phyloP scores from a whole-genome alignment of 2,888 invertebrate genomes.

The Napeogenes inachia region DNA sequence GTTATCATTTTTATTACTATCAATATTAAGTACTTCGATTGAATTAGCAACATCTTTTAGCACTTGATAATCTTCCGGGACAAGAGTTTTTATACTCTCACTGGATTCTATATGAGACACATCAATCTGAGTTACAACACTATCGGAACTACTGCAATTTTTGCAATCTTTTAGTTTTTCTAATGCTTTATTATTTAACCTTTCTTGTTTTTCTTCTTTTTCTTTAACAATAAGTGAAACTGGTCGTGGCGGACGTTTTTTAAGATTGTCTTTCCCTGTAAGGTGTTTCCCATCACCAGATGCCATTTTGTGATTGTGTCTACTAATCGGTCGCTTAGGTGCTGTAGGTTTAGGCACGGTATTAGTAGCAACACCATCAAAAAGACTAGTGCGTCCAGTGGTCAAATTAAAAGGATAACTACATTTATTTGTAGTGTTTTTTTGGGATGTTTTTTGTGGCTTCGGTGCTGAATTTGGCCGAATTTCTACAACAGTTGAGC shows the following conservation, averaged over 20 bases:
- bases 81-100: slow-evolving; percentile 70
- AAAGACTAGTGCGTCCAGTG: slow-evolving; percentile 66
- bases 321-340: slow-evolving; percentile 39
- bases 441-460: slow-evolving; percentile 47
- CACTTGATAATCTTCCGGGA: slow-evolving; percentile 57
- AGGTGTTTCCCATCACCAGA: slow-evolving; percentile 54
- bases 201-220: slow-evolving; percentile 53
- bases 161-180: slow-evolving; percentile 59
- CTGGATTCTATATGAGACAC: slow-evolving; percentile 70
- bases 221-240: slow-evolving; percentile 55
- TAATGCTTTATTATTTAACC: slow-evolving; percentile 39
- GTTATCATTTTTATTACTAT: slow-evolving; percentile 58
- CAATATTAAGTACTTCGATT: slow-evolving; percentile 70
- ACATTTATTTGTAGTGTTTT: slow-evolving; percentile 60
- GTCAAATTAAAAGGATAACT: slow-evolving; percentile 74
- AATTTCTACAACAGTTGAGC: slow-evolving; percentile 70
- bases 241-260: slow-evolving; percentile 55
- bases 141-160: slow-evolving; percentile 77
- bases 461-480: slow-evolving; percentile 47
- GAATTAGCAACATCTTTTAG: slow-evolving; percentile 57
- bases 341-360: slow-evolving; percentile 39
- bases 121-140: slow-evolving; percentile 68
- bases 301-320: slow-evolving; percentile 44
- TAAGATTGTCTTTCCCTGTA: slow-evolving; percentile 48
- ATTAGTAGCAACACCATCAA: slow-evolving; percentile 47